phyloP scores from a whole-genome alignment of 2,888 invertebrate species.

The Didymodactylos carnosus region DNA sequence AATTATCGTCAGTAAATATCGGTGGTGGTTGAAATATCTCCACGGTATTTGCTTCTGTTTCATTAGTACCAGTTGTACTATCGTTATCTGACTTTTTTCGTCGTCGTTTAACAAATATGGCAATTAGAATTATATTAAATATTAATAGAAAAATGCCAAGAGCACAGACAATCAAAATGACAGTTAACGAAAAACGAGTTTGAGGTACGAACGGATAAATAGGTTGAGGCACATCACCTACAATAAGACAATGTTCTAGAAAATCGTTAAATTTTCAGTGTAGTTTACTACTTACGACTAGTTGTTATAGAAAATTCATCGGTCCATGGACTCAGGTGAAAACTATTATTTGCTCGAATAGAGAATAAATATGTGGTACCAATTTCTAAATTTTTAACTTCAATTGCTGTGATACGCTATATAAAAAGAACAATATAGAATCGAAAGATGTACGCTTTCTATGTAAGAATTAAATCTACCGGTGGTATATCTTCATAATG shows the following conservation, averaged over 20 bases:
- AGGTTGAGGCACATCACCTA: too few species aligned
- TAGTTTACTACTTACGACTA: background rate
- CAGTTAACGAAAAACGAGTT: constrained; percentile 9
- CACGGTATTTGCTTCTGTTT: constrained; percentile 13
- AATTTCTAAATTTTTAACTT: background rate
- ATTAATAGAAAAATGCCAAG: constrained; percentile 7
- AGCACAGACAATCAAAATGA: constrained; percentile 7
- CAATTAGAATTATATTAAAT: constrained; percentile 9
- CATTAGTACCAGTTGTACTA: constrained; percentile 11
- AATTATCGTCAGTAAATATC: background rate
- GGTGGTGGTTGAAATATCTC: constrained; percentile 13
- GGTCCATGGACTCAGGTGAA: background rate
- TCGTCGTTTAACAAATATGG: constrained; percentile 6
- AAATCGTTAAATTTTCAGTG: background rate
- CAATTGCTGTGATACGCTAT: too few species aligned
- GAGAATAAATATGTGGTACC: background rate
- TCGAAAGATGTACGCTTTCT: too few species aligned
- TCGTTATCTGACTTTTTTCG: constrained; percentile 9
- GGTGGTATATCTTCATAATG: background rate
- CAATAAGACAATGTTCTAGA: background rate
- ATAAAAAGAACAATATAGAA: too few species aligned
- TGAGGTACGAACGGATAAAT: background rate
- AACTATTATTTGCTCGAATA: background rate
- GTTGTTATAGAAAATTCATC: background rate
- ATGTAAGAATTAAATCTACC: too few species aligned